Conservation (phyloP, 2,888 invertebrate genomes). For the Drosophila mercatorum region DNA sequence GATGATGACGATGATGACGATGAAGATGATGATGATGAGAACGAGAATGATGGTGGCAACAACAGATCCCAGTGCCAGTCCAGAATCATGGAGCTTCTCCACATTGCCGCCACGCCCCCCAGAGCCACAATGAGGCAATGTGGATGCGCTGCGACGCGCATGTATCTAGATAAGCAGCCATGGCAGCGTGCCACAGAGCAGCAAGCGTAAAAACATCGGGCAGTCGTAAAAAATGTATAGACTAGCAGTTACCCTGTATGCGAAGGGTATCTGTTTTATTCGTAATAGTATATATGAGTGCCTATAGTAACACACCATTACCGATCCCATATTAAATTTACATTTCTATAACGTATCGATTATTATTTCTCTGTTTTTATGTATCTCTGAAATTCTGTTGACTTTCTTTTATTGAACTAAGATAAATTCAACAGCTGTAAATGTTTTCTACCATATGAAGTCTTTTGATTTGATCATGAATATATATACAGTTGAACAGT, state of each 20-base stretch:
- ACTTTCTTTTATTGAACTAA: too few species aligned
- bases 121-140: constrained; percentile 26
- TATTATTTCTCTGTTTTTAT: too few species aligned
- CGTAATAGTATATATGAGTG: neutral
- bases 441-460: neutral
- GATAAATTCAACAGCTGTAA: too few species aligned
- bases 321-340: neutral
- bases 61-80: constrained; percentile 59
- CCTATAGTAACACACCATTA: neutral
- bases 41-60: constrained; percentile 42
- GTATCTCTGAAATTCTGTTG: too few species aligned
- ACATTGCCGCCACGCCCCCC: constrained; percentile 39
- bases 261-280: neutral
- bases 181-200: constrained; percentile 54
- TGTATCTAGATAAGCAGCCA: constrained; percentile 72
- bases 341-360: neutral
- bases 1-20: constrained; percentile 14
- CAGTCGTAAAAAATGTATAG: neutral
- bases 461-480: too few species aligned
- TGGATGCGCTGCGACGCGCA: constrained; percentile 46
- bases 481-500: too few species aligned
- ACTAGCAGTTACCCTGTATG: constrained; percentile 31
- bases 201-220: constrained; percentile 19
- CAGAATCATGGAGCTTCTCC: constrained; percentile 44
- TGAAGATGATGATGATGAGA: constrained; percentile 16